Evolutionary conservation across 2,113 vertebrate genomes (phyloP), one percentile per base, ranked within the genome.

Genomic region (Nycticorax nycticorax): DNA sequence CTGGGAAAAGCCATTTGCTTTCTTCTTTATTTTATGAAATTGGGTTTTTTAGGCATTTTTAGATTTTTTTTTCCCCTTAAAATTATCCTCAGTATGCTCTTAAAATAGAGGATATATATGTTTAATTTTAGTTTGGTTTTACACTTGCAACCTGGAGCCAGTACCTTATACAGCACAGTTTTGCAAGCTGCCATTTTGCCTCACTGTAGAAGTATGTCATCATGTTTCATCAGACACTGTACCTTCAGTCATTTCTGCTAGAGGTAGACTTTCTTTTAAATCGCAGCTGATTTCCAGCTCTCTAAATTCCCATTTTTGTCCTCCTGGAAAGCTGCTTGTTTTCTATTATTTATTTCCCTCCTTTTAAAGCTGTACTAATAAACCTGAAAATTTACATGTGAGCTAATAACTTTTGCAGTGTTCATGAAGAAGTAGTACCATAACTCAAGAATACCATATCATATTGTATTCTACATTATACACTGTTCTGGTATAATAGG

Each of bases 81-180:
- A 78, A 55, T 47, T 93, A 26, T 69, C 71, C 63, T 79, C 39
- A 33, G 6, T 71, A 7, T 71, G 37, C 37, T 86, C 50, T 69
- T 94, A 93, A 92, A 93, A 55, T 48, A 89, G 35, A 48, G 20
- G 43, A 55, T 85, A 82, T 74, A 71, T 83, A 67, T 52, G 37
- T 79, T 85, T 97, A 66, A 83, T 93, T 96, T 96, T 69, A 88
- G 33, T 86, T 85, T 53, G 26, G 10, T 43, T 88, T 95, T 91
- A 26, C 37, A 32, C 23, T 85, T 72, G 48, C 18, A 93, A 56
- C 18, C 41, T 76, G 28, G 47, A 90, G 26, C 45, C 30, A 37
- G 62, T 41, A 62, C 26, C 28, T 75, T 39, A 57, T 22, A 63
- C 30, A 76, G 24, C 19, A 71, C 50, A 48, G 19, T 75, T 71